Conservation (phyloP, 2,888 invertebrate genomes). For the Aphidoletes aphidimyza region DNA sequence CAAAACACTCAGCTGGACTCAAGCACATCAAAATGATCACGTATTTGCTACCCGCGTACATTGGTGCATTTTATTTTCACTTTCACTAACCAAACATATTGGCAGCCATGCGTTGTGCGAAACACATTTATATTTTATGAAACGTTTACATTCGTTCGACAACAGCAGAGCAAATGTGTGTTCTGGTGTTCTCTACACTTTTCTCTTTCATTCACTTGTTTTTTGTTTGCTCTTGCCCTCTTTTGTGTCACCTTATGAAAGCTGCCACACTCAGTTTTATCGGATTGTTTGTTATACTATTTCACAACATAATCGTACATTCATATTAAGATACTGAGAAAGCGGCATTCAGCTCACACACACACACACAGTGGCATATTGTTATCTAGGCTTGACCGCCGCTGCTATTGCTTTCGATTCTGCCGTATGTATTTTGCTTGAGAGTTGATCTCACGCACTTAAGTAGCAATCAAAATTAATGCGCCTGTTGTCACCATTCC, state of each 20-base stretch:
- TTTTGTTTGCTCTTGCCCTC: not conserved
- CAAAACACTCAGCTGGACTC: no score
- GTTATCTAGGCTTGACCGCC: conserved; percentile 2
- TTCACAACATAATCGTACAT: not conserved
- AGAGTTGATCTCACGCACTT: conserved; percentile 20
- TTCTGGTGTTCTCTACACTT: not conserved
- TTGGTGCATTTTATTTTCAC: not conserved
- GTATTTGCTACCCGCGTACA: not conserved
- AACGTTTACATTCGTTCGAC: not conserved
- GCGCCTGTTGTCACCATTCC: conserved; percentile 1
- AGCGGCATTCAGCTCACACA: not conserved
- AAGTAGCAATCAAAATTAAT: conserved; percentile 43
- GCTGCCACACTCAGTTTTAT: not conserved
- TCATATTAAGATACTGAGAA: not conserved
- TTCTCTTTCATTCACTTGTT: not conserved
- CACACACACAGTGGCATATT: not conserved
- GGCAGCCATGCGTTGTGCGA: not conserved
- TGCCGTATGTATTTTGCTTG: not conserved
- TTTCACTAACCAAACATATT: not conserved
- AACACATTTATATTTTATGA: conserved; percentile 14
- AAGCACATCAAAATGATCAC: conserved; percentile 9
- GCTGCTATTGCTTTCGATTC: no score
- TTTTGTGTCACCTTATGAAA: not conserved
- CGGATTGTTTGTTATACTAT: no score
- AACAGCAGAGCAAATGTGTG: not conserved